A percentile compares a stretch with the other conserved stretches of the same genome.
Evolutionary conservation across 2,888 invertebrate species (phyloP).

Genomic region (Ophion obscuratus): DNA sequence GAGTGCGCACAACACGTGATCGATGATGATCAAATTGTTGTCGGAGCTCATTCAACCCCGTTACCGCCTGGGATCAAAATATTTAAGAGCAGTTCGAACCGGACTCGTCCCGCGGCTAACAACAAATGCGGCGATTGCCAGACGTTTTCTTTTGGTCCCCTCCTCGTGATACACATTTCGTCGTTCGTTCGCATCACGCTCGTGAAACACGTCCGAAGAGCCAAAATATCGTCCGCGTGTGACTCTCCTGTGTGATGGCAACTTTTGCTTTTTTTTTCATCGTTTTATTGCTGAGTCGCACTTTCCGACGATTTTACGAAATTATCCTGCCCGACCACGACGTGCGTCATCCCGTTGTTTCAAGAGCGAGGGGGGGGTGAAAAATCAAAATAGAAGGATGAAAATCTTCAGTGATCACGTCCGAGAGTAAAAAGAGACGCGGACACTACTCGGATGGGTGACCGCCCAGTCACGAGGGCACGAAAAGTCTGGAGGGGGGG

Average conservation of each 20-base stretch:
- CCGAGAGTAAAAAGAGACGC: too few relatives aligned
- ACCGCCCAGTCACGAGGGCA: too few relatives aligned
- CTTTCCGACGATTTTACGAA: background rate
- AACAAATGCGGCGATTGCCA: slow-evolving; percentile 42
- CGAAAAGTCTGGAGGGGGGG: too few relatives aligned
- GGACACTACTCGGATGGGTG: too few relatives aligned
- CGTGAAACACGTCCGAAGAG: background rate
- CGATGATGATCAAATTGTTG: slow-evolving; percentile 67
- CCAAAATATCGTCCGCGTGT: slow-evolving; percentile 21
- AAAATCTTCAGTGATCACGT: too few relatives aligned
- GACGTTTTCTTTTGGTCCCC: background rate
- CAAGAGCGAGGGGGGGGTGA: too few relatives aligned
- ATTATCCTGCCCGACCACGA: background rate
- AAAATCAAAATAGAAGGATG: too few relatives aligned
- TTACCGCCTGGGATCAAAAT: slow-evolving; percentile 61
- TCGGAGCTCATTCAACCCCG: slow-evolving; percentile 64
- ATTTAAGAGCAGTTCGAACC: slow-evolving; percentile 67
- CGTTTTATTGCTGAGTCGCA: background rate
- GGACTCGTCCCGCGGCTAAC: slow-evolving; percentile 61
- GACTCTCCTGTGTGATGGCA: background rate
- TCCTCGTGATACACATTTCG: background rate
- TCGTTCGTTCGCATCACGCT: slow-evolving; percentile 14
- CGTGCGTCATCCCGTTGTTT: too few relatives aligned
- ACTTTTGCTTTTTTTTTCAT: background rate
- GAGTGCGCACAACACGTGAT: slow-evolving; percentile 51